phyloP scores from a whole-genome alignment of 2,113 vertebrate species.

The Panthera tigris region DNA sequence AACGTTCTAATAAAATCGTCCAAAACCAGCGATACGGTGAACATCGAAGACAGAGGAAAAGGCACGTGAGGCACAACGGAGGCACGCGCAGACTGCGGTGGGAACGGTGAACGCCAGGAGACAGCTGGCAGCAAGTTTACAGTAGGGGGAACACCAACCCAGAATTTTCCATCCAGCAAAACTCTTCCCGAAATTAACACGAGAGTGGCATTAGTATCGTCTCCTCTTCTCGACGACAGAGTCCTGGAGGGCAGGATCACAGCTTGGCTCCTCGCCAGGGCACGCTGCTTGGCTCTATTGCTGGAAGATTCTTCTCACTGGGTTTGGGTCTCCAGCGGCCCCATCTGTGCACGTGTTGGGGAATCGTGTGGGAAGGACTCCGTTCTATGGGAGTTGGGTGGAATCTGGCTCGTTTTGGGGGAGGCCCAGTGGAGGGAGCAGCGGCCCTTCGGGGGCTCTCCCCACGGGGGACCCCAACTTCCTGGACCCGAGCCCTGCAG shows the following conservation, averaged over 20 bases:
- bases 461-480: accelerated
- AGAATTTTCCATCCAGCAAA: background rate
- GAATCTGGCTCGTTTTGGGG: background rate
- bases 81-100: background rate
- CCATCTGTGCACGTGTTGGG: background rate
- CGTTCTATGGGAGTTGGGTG: background rate
- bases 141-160: accelerated
- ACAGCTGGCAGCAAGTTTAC: accelerated
- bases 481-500: too few species aligned
- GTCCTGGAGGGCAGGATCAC: accelerated
- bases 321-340: background rate
- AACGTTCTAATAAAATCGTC: accelerated
- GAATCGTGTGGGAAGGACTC: background rate
- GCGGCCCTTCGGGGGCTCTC: background rate
- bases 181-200: background rate
- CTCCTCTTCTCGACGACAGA: accelerated
- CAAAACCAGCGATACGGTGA: accelerated
- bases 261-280: background rate
- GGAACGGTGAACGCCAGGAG: background rate
- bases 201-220: accelerated
- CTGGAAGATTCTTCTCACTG: background rate
- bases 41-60: accelerated
- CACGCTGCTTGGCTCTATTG: accelerated
- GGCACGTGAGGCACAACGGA: accelerated
- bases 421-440: background rate